Evolutionary conservation across 2,113 vertebrate species (phyloP).

Genomic region (Lepus timidus): DNA sequence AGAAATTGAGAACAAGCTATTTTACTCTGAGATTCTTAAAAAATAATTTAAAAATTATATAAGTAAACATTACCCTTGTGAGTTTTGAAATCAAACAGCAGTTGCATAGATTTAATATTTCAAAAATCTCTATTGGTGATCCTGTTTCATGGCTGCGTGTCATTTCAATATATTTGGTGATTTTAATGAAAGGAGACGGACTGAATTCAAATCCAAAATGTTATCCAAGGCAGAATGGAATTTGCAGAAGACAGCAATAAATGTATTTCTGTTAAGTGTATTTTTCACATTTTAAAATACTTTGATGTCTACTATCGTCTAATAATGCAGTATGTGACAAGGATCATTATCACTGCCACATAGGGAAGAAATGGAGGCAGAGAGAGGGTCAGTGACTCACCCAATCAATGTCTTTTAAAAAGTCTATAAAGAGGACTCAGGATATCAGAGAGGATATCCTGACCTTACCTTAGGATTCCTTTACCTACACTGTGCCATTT

Average conservation of each 20-base stretch:
- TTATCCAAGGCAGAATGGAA: not conserved
- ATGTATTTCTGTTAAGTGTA: not conserved
- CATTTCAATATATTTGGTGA: not conserved
- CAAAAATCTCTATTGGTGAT: not conserved
- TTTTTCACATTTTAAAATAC: not conserved
- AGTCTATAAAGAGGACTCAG: not conserved
- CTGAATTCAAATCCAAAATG: not conserved
- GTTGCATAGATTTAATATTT: not conserved
- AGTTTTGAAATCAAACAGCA: not conserved
- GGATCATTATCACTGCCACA: not conserved
- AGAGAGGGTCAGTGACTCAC: not conserved
- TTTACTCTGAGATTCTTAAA: conserved; percentile 10
- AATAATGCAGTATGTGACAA: not conserved
- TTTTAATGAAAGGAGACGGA: not conserved
- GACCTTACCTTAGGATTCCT: not conserved
- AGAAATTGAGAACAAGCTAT: not conserved
- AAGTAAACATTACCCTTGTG: not conserved
- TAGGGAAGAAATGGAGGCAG: not conserved
- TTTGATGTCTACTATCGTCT: not conserved
- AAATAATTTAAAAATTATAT: not conserved
- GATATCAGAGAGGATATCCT: not conserved
- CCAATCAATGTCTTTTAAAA: not conserved
- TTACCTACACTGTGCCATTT: not conserved
- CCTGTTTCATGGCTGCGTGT: not conserved
- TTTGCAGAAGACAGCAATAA: not conserved